Evolutionary conservation across 2,797 vertebrate species (phyloP).

Genomic region (Micromesistius poutassou): DNA sequence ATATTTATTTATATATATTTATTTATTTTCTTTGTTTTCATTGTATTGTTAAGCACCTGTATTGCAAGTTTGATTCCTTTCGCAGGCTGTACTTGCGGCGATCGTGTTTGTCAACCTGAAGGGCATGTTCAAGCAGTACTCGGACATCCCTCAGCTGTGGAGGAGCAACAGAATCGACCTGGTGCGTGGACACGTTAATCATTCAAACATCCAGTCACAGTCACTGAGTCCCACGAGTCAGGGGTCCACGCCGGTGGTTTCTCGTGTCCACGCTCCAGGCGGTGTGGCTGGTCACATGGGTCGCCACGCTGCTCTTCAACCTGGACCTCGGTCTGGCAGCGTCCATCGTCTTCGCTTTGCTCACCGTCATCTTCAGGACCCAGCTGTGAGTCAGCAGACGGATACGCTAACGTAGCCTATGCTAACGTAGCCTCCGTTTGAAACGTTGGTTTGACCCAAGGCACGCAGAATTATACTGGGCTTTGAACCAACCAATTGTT

Average conservation of each 20-base stretch:
- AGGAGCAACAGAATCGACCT: conserved; percentile 82
- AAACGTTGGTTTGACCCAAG: neutral
- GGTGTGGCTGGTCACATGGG: conserved; percentile 90
- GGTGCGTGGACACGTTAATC: conserved; percentile 67
- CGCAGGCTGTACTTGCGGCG: conserved; percentile 87
- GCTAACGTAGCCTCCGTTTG: neutral
- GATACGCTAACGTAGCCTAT: too few relatives aligned
- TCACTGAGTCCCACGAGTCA: neutral
- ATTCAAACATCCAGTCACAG: neutral
- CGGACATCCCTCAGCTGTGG: conserved; percentile 82
- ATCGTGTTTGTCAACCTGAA: conserved; percentile 90
- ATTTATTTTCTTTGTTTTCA: too few relatives aligned
- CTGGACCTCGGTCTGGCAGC: conserved; percentile 87
- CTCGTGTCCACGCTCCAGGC: conserved; percentile 61
- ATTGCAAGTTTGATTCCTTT: too few relatives aligned
- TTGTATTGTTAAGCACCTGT: too few relatives aligned
- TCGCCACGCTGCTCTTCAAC: conserved; percentile 85
- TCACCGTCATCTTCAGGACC: conserved; percentile 89
- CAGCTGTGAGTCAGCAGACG: conserved; percentile 81
- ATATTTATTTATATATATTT: too few relatives aligned
- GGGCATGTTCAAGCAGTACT: conserved; percentile 89
- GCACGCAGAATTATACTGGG: neutral
- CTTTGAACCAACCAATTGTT: neutral
- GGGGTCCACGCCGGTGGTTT: neutral
- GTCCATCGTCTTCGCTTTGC: conserved; percentile 82